Evolutionary conservation across 2,797 vertebrate genomes (phyloP), one percentile per base, ranked within the genome.

Genomic region (Premnoplex brunnescens): DNA sequence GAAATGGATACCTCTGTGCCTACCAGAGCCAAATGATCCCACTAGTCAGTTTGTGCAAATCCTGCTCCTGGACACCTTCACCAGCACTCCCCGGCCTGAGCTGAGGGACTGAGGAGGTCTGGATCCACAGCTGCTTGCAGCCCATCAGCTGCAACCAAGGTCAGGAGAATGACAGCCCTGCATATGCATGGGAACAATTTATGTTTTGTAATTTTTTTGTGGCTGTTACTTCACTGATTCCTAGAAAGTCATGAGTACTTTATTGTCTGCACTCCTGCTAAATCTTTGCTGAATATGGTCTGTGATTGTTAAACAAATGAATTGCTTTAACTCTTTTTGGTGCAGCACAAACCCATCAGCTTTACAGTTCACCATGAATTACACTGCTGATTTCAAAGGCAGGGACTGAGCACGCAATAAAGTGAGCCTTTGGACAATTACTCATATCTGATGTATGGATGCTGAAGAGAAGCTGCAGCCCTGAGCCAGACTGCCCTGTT

Each of bases 291-390:
- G 71, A 86, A 86, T 82, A 67, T 15, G 48, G 43, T 16, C n/a
- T 55, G 75, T 54, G 56, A 67, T 51, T 81, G 69, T 72, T 77
- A 77, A 85, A 90, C 51, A 95, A 88, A 92, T 32, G 10, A 74
- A 68, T 56, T 4, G 3, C 27, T 32, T 77, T 68, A 85, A 85
- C 64, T 71, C 60, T 77, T 84, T 79, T 55, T 36, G 22, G 64
- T 44, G 60, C 68, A 77, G 58, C n/a, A 24, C 48, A 62, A 58
- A 77, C 36, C 43, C 12, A 3, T 55, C 49, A 62, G 37, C 26
- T 81, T 81, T 89, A 67, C 20, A 32, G 52, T 32, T 68, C 56
- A 39, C 52, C 22, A 43, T 32, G 52, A 91, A 48, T 46, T 60
- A 54, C 13, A 12, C 12, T 0, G 2, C 41, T 60, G 52, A 74